Conservation (phyloP, 1,140 invertebrate genomes). For the Phymorhynchus buccinoides region DNA sequence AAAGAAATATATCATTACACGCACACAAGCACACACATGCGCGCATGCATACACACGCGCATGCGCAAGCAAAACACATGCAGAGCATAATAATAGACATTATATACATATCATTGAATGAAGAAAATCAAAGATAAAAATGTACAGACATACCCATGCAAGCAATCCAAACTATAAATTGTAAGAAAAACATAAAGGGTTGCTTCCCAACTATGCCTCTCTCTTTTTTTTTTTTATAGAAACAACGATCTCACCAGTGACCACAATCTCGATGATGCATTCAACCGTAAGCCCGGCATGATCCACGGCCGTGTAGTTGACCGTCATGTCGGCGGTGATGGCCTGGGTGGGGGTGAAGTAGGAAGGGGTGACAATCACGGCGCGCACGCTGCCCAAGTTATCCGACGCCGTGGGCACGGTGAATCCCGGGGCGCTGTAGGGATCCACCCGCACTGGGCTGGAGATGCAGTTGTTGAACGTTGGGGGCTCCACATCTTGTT, state of each 20-base stretch:
- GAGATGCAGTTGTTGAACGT: constrained; percentile 29
- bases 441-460: neutral
- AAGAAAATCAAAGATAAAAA: too few species aligned
- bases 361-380: constrained; percentile 37
- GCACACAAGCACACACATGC: too few species aligned
- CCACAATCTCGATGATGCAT: constrained; percentile 43
- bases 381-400: constrained; percentile 46
- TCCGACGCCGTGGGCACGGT: constrained; percentile 38
- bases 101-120: too few species aligned
- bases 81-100: too few species aligned
- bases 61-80: too few species aligned
- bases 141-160: too few species aligned
- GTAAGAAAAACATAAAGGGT: too few species aligned
- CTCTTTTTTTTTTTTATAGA: too few species aligned
- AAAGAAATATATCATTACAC: too few species aligned
- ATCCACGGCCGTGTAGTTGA: constrained; percentile 53
- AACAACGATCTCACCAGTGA: constrained; percentile 44
- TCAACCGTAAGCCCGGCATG: constrained; percentile 32
- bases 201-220: too few species aligned
- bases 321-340: constrained; percentile 27
- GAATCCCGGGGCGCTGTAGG: constrained; percentile 11
- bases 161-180: too few species aligned
- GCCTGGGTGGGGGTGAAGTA: constrained; percentile 43
- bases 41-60: too few species aligned
- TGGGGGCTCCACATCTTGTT: constrained; percentile 42